A percentile compares a stretch with the other conserved stretches of the same genome.
These are phyloP conservation scores for Stenoptilia bipunctidactyla DNA, from an alignment of 2,888 invertebrate species.

Conservation along the genomic window DNA sequence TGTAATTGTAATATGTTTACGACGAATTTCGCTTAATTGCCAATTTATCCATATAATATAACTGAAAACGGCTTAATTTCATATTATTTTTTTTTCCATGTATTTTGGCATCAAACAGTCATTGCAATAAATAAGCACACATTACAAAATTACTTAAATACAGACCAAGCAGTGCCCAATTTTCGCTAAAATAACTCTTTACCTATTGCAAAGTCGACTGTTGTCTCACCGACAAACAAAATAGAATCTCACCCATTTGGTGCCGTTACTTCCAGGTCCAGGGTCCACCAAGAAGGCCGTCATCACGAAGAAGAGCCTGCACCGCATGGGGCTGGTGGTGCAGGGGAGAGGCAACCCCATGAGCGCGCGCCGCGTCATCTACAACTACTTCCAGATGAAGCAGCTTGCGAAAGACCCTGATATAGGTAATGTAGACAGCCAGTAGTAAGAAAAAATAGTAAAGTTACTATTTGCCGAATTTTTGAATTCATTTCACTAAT, in stretches of 20 bases:
- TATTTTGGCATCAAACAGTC: too few species aligned
- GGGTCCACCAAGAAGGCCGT: conserved; percentile 27
- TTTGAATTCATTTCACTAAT: too few species aligned
- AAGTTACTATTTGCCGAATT: too few species aligned
- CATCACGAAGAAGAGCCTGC: conserved; percentile 32
- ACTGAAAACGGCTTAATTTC: too few species aligned
- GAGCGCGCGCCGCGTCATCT: conserved; percentile 20
- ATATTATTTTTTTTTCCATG: too few species aligned
- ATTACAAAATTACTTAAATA: too few species aligned
- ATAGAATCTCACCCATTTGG: not conserved
- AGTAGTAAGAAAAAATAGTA: too few species aligned
- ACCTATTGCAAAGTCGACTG: not conserved
- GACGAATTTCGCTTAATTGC: too few species aligned
- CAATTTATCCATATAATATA: too few species aligned
- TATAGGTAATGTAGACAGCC: conserved; percentile 17
- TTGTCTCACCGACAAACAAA: not conserved
- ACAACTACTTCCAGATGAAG: conserved; percentile 36
- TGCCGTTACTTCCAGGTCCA: conserved; percentile 37
- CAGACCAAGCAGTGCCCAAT: not conserved
- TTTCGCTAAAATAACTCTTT: not conserved
- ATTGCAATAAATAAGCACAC: too few species aligned
- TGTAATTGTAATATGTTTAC: too few species aligned
- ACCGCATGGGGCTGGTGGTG: conserved; percentile 26
- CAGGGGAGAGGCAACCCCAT: conserved; percentile 18
- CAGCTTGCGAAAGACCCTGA: conserved; percentile 27